Percentiles rank a stretch among this genome's conserved stretches.
phyloP scores from a whole-genome alignment of 2,888 invertebrate species.

The Anthrax anthrax region DNA sequence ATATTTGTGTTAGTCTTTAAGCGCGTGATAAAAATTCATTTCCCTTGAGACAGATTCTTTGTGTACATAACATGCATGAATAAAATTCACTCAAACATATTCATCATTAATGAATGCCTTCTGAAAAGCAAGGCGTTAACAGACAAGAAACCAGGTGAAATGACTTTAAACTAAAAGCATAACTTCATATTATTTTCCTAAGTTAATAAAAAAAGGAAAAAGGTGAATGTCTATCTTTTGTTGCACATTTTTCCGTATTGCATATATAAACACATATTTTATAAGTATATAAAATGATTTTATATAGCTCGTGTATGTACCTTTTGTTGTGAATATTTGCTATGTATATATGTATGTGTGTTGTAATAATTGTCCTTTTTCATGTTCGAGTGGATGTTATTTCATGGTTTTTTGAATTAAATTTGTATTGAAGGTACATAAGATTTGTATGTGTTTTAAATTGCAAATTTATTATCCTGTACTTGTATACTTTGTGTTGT shows the following conservation, averaged over 20 bases:
- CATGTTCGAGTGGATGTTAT: neutral
- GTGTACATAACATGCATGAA: too few species aligned
- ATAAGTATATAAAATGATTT: neutral
- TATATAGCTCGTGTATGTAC: neutral
- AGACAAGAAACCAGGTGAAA: conserved; percentile 9
- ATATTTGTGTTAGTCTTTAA: too few species aligned
- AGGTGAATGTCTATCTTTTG: neutral
- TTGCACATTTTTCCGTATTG: too few species aligned
- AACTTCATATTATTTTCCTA: neutral
- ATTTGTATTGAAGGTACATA: neutral
- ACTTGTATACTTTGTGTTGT: neutral
- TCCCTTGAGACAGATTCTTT: too few species aligned
- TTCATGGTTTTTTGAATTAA: neutral
- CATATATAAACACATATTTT: neutral
- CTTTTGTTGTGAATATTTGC: too few species aligned
- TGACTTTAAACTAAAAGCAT: conserved; percentile 3
- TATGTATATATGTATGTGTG: too few species aligned
- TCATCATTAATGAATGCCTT: too few species aligned
- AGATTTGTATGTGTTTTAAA: neutral
- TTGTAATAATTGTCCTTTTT: neutral
- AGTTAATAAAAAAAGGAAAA: neutral
- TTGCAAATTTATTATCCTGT: conserved; percentile 6
- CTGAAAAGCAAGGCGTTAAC: conserved; percentile 6
- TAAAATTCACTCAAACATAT: too few species aligned
- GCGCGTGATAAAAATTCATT: too few species aligned